Conservation (phyloP, 2,888 invertebrate species). For the Nephrocerus scutellatus region DNA sequence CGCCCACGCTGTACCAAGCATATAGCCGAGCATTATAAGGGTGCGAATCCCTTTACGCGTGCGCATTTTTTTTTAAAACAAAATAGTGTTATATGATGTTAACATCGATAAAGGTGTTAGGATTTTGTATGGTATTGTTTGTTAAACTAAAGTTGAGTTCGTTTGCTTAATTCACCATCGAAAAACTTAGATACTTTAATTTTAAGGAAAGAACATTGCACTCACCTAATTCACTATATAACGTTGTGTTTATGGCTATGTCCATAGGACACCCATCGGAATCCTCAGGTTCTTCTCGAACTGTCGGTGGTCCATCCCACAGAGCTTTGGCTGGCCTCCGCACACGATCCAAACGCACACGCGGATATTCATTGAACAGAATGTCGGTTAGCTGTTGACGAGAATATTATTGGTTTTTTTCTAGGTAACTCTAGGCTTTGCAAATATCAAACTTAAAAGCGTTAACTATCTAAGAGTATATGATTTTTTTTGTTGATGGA, state of each 20-base stretch:
- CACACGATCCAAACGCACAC: slow-evolving; percentile 61
- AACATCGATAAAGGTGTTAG: no score
- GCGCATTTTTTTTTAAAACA: no score
- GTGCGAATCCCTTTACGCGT: no score
- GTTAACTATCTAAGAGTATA: no score
- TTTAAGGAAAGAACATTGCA: slow-evolving; percentile 8
- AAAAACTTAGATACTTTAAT: background rate
- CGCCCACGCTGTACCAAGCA: no score
- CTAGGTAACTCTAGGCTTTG: no score
- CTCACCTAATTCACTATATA: slow-evolving; percentile 47
- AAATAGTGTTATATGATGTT: no score
- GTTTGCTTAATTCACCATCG: background rate
- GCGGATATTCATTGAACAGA: slow-evolving; percentile 50
- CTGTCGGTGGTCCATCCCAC: slow-evolving; percentile 55
- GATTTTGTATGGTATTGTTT: no score
- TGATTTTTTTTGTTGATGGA: no score
- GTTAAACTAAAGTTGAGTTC: slow-evolving; percentile 7
- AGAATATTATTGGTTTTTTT: no score
- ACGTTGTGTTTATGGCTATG: slow-evolving; percentile 43
- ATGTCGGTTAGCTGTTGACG: slow-evolving; percentile 44
- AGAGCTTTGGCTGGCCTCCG: slow-evolving; percentile 51
- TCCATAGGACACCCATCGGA: slow-evolving; percentile 44
- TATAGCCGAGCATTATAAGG: no score
- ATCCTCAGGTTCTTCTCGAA: slow-evolving; percentile 57
- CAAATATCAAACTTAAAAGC: no score